Conservation (phyloP, 2,797 vertebrate genomes). For the Pseudocheirus occidentalis region DNA sequence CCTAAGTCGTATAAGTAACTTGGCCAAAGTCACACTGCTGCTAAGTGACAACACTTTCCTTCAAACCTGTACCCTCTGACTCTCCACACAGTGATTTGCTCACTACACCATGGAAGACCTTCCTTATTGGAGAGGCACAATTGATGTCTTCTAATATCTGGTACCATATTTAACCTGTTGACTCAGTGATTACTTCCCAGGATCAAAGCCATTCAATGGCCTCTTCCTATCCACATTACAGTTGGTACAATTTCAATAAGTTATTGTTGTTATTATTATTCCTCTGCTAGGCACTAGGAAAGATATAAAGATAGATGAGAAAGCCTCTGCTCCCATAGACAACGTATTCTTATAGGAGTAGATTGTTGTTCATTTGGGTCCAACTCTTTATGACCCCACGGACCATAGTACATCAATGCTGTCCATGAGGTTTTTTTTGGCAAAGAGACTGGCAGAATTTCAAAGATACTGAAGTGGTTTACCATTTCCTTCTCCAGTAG, state of each 20-base stretch:
- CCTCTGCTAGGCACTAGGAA: not conserved
- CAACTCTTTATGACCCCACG: too few species aligned
- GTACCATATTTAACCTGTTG: not conserved
- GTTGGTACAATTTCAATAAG: not conserved
- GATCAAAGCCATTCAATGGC: not conserved
- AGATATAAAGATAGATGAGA: not conserved
- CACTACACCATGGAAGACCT: not conserved
- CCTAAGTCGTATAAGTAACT: not conserved
- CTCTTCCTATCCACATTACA: not conserved
- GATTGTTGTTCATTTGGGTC: not conserved
- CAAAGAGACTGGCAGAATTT: not conserved
- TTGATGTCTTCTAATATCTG: not conserved
- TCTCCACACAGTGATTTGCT: not conserved
- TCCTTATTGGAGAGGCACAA: not conserved
- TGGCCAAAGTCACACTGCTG: not conserved
- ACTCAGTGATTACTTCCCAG: not conserved
- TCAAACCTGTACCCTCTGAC: not conserved
- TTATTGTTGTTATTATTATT: not conserved
- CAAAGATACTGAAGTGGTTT: not conserved
- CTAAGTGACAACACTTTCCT: not conserved
- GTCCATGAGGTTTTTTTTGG: not conserved
- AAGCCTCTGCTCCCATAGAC: not conserved
- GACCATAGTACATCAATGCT: not conserved
- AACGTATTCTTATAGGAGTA: not conserved
- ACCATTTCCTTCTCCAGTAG: not conserved